Base-by-base conservation (phyloP, 92 coral and sea anemone species). In the Actinostola sp. region DNA sequence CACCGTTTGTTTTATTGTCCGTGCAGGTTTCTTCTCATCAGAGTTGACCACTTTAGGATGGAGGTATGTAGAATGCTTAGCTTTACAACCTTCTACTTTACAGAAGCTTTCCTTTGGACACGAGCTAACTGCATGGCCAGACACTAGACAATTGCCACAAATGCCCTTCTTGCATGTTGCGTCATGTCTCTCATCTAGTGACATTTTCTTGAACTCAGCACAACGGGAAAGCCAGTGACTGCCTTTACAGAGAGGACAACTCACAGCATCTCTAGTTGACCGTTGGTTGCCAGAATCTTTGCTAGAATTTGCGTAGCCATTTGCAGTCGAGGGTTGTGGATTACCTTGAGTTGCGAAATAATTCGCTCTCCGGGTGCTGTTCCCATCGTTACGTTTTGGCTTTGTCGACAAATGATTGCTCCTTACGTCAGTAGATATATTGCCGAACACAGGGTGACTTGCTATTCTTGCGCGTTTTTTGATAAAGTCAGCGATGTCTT, bases 221-320 rank as follows among this genome's bases (percentile, higher is more conserved):
- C 88, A 89, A 3, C 63, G 87, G 31, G 89, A 82, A 16, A 83
- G 73, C 89, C 92, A 86, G 35, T 84, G 94, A 0, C 33, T 32
- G 27, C 72, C 76, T n/a, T 51, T 44, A 23, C 88, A 89, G 29
- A 63, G 30, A 5, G 76, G 85, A 46, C 73, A 82, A 24, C 68
- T 66, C 12, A 5, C 63, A 12, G 1, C 13, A 2, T 17, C 25
- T 9, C 24, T 39, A 14, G 46, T 4, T 26, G 67, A 0, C 61
- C 21, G 30, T 4, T 17, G 9, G 34, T 7, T 54, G 34, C n/a
- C n/a, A n/a, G n/a, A n/a, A n/a, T n/a, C n/a, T n/a, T n/a, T n/a
- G n/a, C n/a, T n/a, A n/a, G n/a, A n/a, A n/a, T n/a, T n/a, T n/a
- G n/a, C n/a, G n/a, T n/a, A n/a, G n/a, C n/a, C n/a, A n/a, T n/a